Base-by-base conservation (phyloP, 2,888 invertebrate species). In the Alloscopus bannaensis region DNA sequence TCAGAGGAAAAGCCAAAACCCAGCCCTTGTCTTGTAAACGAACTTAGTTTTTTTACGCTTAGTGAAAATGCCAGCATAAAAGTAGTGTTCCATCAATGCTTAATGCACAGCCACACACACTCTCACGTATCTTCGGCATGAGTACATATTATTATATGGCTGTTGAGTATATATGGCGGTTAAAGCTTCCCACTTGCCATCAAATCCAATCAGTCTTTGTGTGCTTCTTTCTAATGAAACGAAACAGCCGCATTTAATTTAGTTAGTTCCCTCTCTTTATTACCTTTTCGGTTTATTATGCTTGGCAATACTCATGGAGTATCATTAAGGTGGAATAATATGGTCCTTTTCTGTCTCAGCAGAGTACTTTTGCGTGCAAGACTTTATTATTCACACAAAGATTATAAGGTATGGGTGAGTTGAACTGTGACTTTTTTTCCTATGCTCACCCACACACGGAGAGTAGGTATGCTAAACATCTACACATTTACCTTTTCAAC, bases 201-300 rank as follows among this genome's bases (percentile, higher is more conserved):
- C 66, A 66, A 66, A 66, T 50, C 66, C 66, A 66, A 66, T 66
- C 52, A 52, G 50, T 52, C 66, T 66, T 66, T 66, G 62, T 42
- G 42, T 66, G 50, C 50, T 26, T 66, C 29, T 18, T 50, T 31
- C 50, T 71, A 71, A 71, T 71, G 71, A 71, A 71, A 50, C 60
- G 47, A 60, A 69, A 36, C 71, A 71, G 60, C 31, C 71, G 71
- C 60, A 71, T 71, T 60, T 71, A 60, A 71, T 71, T 60, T 60
- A 22, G 45, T 55, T 52, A n/a, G n/a, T n/a, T n/a, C n/a, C n/a
- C 22, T 29, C 65, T 65, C 47, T 69, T 69, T 69, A 69, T 69
- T 69, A 69, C 68, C 68, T 65, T 47, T 47, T 24, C 55, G 20
- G n/a, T 66, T 66, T 64, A 64, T 47, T 66, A 66, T 52, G 66